Percentiles rank a stretch among this genome's conserved stretches.
Evolutionary conservation across 2,797 vertebrate species (phyloP).

Genomic region (Notoglanidium macrostoma): DNA sequence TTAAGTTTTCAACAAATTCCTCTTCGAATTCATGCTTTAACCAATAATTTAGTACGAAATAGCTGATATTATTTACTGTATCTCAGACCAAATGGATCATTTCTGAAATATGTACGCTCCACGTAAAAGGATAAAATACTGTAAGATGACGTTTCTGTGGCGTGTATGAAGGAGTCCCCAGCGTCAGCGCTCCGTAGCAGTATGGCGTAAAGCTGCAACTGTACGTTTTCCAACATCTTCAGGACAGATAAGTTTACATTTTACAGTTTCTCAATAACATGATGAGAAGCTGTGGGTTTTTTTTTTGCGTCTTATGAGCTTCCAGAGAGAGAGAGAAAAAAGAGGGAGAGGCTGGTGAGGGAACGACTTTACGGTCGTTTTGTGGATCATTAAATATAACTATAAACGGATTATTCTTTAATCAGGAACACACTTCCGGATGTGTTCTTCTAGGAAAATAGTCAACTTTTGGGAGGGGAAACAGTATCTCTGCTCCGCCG

Average conservation of each 20-base stretch:
- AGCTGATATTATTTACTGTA: background rate
- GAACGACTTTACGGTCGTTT: background rate
- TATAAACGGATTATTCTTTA: background rate
- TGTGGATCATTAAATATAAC: background rate
- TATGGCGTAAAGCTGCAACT: background rate
- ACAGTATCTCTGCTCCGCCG: background rate
- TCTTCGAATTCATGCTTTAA: background rate
- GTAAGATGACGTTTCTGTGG: background rate
- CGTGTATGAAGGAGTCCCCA: background rate
- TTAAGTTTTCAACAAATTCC: background rate
- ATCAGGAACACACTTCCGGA: background rate
- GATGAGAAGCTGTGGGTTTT: background rate
- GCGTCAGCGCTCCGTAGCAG: background rate
- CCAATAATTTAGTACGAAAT: background rate
- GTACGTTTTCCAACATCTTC: background rate
- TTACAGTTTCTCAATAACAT: background rate
- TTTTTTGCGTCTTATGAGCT: background rate
- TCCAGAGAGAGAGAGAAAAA: background rate
- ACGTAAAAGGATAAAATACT: background rate
- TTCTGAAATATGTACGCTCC: background rate
- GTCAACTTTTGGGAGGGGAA: background rate
- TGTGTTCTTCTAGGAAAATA: background rate
- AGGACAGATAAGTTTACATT: background rate
- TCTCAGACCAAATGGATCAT: background rate
- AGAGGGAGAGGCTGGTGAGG: background rate